A percentile compares a stretch with the other conserved stretches of the same genome.
phyloP scores from a whole-genome alignment of 2,888 invertebrate genomes.

The Toxonevra muliebris region DNA sequence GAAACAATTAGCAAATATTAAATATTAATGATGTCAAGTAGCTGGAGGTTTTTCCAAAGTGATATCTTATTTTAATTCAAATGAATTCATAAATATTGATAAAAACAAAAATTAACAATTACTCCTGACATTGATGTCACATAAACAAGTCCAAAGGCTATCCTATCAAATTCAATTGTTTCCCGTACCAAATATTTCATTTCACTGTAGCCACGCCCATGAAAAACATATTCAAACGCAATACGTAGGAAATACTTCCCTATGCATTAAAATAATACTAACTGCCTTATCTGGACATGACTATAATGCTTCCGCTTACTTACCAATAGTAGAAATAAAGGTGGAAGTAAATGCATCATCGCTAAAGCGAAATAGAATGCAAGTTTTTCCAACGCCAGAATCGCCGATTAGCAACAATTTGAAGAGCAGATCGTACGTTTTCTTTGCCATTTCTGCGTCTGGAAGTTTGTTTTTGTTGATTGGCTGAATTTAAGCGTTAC shows the following conservation, averaged over 20 bases:
- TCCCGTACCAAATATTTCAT: conserved; percentile 13
- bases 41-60: too few relatives aligned
- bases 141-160: not conserved
- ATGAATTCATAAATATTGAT: too few relatives aligned
- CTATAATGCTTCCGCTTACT: conserved; percentile 51
- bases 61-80: too few relatives aligned
- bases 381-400: conserved; percentile 94
- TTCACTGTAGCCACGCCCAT: conserved; percentile 40
- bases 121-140: too few relatives aligned
- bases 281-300: not conserved
- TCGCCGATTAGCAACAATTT: conserved; percentile 93
- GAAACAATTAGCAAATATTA: too few relatives aligned
- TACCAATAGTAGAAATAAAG: conserved; percentile 96
- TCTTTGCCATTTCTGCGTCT: conserved; percentile 82
- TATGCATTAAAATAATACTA: too few relatives aligned
- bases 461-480: too few relatives aligned
- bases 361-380: conserved; percentile 92
- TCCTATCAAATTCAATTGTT: conserved; percentile 26
- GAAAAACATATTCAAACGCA: conserved; percentile 2
- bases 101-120: too few relatives aligned
- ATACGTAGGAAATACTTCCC: too few relatives aligned
- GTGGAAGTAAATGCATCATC: conserved; percentile 95
- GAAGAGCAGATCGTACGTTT: conserved; percentile 93
- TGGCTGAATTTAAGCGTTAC: too few relatives aligned
- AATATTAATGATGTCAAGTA: too few relatives aligned